Base-by-base conservation (phyloP, 1,140 invertebrate species). In the Heterodera schachtii region DNA sequence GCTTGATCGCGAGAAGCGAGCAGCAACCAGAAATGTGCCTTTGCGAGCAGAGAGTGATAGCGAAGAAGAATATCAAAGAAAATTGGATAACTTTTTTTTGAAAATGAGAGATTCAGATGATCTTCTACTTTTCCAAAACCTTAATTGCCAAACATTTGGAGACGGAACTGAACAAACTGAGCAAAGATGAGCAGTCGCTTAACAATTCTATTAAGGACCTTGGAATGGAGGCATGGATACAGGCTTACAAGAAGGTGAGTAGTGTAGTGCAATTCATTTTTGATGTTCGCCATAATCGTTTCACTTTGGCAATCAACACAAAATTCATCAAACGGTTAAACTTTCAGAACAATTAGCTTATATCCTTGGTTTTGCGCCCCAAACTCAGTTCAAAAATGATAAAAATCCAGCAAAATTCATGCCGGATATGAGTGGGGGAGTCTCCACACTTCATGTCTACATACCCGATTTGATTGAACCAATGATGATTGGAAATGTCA, bases 391-490 rank as follows among this genome's bases (percentile, higher is more conserved):
- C 3, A 4, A 9, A 16, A 3, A 3, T 0, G 57, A 16, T 16
- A 73, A 16, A 11, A 11, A 52, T 6, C 6, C 49, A 11, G 71
- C 71, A 5, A 16, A n/a, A 16, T 73, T 73, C 21, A 16, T 21
- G 19, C 71, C 71, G 47, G 71, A 73, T n/a, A 60, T 60, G 57
- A 9, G 16, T 11, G 57, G 57, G 9, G 57, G 57, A 4, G 57
- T 60, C 0, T 60, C 75, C 43, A 57, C 75, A 13, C 21, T 84
- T 49, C 11, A 83, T 52, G 80, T 81, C 8, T 81, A 81, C 79
- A 60, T 74, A 3, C 80, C 80, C 7, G 80, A 79, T 43, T 83
- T 81, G 11, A 81, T 81, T 52, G 80, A 81, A 21, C 80, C 80
- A 9, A 41, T 81, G 66, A 31, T 43, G 7, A 76, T 81, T 13